Evolutionary conservation across 1,140 invertebrate species (phyloP).

Genomic region (Bilobella aurantiaca): DNA sequence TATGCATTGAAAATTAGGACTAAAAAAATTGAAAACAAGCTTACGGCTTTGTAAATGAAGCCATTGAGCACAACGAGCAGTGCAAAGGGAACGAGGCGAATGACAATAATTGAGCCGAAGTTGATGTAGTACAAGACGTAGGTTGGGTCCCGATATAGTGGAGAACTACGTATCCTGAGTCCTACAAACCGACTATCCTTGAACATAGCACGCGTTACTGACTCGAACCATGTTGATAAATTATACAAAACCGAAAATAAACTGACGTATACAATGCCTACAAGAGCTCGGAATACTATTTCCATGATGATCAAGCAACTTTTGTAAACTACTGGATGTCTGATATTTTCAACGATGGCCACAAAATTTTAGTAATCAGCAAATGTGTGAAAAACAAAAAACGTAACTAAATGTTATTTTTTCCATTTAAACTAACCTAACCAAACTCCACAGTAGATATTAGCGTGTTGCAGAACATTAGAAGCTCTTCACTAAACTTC

Average conservation of each 20-base stretch:
- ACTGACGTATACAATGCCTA: constrained; percentile 67
- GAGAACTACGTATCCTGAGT: constrained; percentile 57
- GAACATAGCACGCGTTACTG: constrained; percentile 17
- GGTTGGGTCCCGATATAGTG: constrained; percentile 54
- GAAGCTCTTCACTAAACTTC: too few relatives aligned
- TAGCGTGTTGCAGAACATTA: too few relatives aligned
- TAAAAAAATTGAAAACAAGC: too few relatives aligned
- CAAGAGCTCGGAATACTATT: constrained; percentile 56
- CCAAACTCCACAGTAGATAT: too few relatives aligned
- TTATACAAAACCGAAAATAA: constrained; percentile 77
- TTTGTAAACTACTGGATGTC: too few relatives aligned
- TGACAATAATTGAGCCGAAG: constrained; percentile 80
- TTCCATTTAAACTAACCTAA: too few relatives aligned
- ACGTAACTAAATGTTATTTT: too few relatives aligned
- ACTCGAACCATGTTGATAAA: constrained; percentile 53
- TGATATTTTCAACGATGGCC: too few relatives aligned
- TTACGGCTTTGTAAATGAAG: constrained; percentile 68
- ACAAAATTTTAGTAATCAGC: too few relatives aligned
- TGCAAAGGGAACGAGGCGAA: constrained; percentile 79
- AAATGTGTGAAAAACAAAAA: too few relatives aligned
- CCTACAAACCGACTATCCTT: constrained; percentile 41
- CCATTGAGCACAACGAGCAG: constrained; percentile 73
- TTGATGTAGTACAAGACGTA: constrained; percentile 80
- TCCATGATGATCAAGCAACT: background rate
- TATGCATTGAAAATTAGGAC: too few relatives aligned